Evolutionary conservation across 2,888 invertebrate species (phyloP).

Genomic region (Leptinotarsa peninsularis): DNA sequence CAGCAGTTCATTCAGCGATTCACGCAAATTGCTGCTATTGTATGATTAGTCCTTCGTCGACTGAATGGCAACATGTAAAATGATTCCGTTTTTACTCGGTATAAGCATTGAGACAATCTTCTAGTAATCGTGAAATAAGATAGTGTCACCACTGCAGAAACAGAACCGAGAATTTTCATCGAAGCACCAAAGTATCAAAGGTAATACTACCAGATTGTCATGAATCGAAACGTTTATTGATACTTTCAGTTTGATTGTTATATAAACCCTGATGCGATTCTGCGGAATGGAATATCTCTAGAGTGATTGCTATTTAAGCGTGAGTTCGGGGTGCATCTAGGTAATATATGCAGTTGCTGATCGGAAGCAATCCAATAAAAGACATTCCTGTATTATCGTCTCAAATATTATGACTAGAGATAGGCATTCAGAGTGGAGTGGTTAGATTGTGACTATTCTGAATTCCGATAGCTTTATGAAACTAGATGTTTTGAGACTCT

Average conservation of each 20-base stretch:
- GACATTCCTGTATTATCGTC: not conserved
- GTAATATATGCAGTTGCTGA: not conserved
- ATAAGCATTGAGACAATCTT: too few relatives aligned
- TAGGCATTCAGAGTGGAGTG: not conserved
- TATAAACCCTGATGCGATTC: not conserved
- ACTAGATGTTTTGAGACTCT: not conserved
- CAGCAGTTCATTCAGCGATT: too few relatives aligned
- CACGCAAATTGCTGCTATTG: too few relatives aligned
- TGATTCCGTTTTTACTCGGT: too few relatives aligned
- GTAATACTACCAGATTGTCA: not conserved
- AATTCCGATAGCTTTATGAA: not conserved
- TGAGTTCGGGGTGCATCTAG: not conserved
- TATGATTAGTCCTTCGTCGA: too few relatives aligned
- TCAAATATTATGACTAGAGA: slow-evolving; percentile 2
- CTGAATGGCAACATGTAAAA: too few relatives aligned
- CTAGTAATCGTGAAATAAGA: too few relatives aligned
- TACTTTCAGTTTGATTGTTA: not conserved
- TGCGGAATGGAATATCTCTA: not conserved
- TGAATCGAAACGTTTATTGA: not conserved
- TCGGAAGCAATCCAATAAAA: not conserved
- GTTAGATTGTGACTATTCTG: not conserved
- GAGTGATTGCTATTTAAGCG: not conserved
- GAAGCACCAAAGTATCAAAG: not conserved
- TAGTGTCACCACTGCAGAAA: not conserved
- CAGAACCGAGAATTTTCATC: not conserved